Evolutionary conservation across 2,888 invertebrate genomes (phyloP).

Genomic region (Lottia gigantea): DNA sequence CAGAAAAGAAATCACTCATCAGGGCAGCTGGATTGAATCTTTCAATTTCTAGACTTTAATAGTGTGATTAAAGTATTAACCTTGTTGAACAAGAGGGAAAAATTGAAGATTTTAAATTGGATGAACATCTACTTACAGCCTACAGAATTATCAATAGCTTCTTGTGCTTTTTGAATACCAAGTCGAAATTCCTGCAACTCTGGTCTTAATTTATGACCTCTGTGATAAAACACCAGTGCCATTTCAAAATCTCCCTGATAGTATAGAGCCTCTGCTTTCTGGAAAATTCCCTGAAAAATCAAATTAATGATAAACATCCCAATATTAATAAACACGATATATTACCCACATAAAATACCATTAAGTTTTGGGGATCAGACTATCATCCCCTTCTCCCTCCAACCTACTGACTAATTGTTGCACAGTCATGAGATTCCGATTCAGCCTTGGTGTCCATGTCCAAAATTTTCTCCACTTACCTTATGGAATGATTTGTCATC

Average conservation of each 20-base stretch:
- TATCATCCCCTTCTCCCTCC: not conserved
- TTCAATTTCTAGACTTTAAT: not conserved
- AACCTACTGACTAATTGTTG: too few species aligned
- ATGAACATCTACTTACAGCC: conserved; percentile 70
- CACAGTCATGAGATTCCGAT: not conserved
- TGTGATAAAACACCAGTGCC: conserved; percentile 90
- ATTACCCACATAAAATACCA: too few species aligned
- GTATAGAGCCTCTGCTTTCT: conserved; percentile 93
- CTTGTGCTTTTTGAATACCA: conserved; percentile 92
- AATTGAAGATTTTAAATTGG: too few species aligned
- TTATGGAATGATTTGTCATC: conserved; percentile 65
- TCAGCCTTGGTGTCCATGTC: too few species aligned
- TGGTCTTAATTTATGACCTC: conserved; percentile 86
- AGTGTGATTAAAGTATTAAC: too few species aligned
- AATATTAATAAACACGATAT: too few species aligned
- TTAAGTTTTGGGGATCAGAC: too few species aligned
- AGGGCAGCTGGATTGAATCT: not conserved
- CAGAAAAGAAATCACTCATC: too few species aligned
- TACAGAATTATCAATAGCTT: conserved; percentile 92
- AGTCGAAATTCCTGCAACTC: conserved; percentile 80
- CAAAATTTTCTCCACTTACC: conserved; percentile 35
- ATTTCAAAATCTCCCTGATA: conserved; percentile 93
- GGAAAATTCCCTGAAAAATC: conserved; percentile 76
- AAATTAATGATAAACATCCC: too few species aligned
- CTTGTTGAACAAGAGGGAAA: too few species aligned